Percentiles rank a stretch among this genome's conserved stretches.
Evolutionary conservation across 2,797 vertebrate species (phyloP).

Genomic region (Paguma larvata): DNA sequence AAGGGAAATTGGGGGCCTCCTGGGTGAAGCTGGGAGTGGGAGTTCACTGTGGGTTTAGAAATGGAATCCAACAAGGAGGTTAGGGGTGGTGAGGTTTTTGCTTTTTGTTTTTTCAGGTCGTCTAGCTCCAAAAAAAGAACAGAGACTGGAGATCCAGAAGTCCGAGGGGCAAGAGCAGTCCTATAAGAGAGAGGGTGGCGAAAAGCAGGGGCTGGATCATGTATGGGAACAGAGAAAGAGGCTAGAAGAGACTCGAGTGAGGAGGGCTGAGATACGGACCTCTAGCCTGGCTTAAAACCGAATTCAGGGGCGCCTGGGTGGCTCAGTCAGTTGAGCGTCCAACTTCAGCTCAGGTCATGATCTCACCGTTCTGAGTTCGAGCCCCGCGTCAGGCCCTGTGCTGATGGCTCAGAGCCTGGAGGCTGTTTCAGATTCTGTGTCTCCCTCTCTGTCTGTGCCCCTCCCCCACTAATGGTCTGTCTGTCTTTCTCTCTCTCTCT

Average conservation of each 20-base stretch:
- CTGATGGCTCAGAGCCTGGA: too few relatives aligned
- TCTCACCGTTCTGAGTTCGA: too few relatives aligned
- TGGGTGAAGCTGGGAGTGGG: background rate
- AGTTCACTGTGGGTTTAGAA: conserved; percentile 20
- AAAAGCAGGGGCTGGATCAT: background rate
- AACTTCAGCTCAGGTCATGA: too few relatives aligned
- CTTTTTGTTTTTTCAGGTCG: background rate
- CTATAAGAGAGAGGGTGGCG: background rate
- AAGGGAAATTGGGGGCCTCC: background rate
- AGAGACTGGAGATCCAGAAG: background rate
- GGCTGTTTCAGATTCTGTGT: too few relatives aligned
- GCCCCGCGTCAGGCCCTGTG: too few relatives aligned
- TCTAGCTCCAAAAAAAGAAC: background rate
- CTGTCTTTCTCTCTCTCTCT: too few relatives aligned
- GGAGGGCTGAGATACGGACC: background rate
- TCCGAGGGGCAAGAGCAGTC: background rate
- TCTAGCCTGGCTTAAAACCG: background rate
- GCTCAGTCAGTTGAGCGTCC: too few relatives aligned
- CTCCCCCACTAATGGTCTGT: too few relatives aligned
- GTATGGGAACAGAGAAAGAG: background rate
- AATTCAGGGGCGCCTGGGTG: background rate
- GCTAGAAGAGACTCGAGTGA: background rate
- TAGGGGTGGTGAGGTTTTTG: background rate
- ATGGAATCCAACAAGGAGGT: background rate
- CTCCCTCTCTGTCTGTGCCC: too few relatives aligned